Evolutionary conservation across 2,888 invertebrate species (phyloP).

Genomic region (Tetrapedia diversipes): DNA sequence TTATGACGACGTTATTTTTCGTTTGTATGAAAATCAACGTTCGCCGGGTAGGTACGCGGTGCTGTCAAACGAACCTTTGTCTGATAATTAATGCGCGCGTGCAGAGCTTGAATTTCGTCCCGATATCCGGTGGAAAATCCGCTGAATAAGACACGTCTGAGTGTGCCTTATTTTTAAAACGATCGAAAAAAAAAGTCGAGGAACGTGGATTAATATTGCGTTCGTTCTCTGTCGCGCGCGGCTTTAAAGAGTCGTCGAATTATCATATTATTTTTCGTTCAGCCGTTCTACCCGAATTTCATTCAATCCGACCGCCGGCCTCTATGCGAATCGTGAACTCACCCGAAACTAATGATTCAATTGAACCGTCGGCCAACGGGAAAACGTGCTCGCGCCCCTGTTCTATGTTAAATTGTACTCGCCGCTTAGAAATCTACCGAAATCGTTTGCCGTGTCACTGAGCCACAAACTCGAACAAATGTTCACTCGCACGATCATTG

Average conservation of each 20-base stretch:
- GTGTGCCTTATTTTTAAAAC: neutral
- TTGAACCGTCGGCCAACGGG: slow-evolving; percentile 9
- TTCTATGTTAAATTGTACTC: slow-evolving; percentile 7
- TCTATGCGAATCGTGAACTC: neutral
- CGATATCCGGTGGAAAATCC: slow-evolving; percentile 10
- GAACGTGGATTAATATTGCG: neutral
- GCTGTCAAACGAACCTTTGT: slow-evolving; percentile 22
- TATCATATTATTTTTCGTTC: neutral
- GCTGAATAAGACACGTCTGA: slow-evolving; percentile 11
- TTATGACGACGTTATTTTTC: slow-evolving; percentile 19
- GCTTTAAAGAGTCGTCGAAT: neutral
- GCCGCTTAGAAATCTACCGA: slow-evolving; percentile 25
- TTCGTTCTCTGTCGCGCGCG: neutral
- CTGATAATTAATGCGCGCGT: slow-evolving; percentile 19
- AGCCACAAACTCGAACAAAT: slow-evolving; percentile 13
- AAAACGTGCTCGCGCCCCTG: neutral
- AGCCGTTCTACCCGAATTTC: neutral
- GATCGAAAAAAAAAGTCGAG: neutral
- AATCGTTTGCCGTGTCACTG: slow-evolving; percentile 7
- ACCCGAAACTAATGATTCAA: slow-evolving; percentile 6
- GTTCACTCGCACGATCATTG: neutral
- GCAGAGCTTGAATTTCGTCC: slow-evolving; percentile 14
- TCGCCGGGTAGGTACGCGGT: slow-evolving; percentile 1
- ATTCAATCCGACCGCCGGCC: neutral
- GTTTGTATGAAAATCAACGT: slow-evolving; percentile 29